These are phyloP conservation scores for Oryzias sinensis DNA, from an alignment of 2,797 vertebrate genomes.

Conservation along the genomic window DNA sequence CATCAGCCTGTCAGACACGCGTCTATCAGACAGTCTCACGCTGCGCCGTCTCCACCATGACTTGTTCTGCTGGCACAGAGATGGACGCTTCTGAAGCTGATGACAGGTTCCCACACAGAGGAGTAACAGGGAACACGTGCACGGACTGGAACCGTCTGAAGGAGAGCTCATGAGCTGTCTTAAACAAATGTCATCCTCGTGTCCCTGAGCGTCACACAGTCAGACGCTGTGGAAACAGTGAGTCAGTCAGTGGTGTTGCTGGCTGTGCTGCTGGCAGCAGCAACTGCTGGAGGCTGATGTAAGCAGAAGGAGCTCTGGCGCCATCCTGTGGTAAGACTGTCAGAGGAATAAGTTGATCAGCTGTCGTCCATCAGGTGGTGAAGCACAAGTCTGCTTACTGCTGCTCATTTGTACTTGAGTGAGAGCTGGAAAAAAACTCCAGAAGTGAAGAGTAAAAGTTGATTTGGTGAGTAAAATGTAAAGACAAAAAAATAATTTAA, in stretches of 20 bases:
- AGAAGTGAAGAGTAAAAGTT: no score
- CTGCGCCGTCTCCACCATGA: slow-evolving; percentile 1
- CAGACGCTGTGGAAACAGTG: neutral
- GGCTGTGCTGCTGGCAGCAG: neutral
- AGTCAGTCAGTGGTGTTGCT: neutral
- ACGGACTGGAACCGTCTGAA: neutral
- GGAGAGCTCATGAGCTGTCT: neutral
- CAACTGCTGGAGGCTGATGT: neutral
- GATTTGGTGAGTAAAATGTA: no score
- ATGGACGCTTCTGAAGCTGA: slow-evolving; percentile 1
- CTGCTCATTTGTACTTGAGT: no score
- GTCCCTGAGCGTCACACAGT: slow-evolving; percentile 2
- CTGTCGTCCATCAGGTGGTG: no score
- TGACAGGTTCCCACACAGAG: slow-evolving; percentile 21
- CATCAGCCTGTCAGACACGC: slow-evolving; percentile 48
- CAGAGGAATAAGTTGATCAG: no score
- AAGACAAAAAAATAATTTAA: no score
- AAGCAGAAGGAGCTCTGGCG: slow-evolving; percentile 32
- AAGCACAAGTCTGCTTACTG: no score
- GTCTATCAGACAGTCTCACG: slow-evolving; percentile 31
- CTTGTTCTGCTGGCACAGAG: slow-evolving; percentile 2
- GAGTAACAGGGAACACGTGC: slow-evolving; percentile 1
- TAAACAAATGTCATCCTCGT: neutral
- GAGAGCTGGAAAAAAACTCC: no score
- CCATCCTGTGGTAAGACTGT: slow-evolving; percentile 43